Conservation (phyloP, 2,113 vertebrate genomes). For the Triplophysa dalaica region DNA sequence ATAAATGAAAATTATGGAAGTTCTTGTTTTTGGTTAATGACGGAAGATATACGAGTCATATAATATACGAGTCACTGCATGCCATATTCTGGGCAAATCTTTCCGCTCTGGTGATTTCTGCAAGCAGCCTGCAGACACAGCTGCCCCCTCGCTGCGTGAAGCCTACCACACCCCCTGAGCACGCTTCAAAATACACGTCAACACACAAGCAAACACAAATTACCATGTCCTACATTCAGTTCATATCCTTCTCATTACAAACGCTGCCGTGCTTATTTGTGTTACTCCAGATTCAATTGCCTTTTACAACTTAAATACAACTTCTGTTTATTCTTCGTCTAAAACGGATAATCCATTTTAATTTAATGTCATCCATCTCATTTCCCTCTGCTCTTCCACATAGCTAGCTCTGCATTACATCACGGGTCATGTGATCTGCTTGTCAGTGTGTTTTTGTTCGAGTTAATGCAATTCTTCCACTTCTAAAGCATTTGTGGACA, state of each 20-base stretch:
- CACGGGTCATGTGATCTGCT: too few species aligned
- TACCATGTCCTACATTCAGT: slow-evolving; percentile 35
- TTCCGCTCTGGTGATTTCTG: slow-evolving; percentile 55
- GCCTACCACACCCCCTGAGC: slow-evolving; percentile 14
- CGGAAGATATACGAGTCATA: too few species aligned
- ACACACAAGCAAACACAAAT: slow-evolving; percentile 18
- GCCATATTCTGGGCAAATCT: slow-evolving; percentile 54
- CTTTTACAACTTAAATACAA: neutral
- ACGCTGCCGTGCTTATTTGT: neutral
- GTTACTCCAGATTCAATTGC: neutral
- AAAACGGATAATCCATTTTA: neutral
- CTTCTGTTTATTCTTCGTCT: neutral
- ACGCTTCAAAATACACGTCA: slow-evolving; percentile 20
- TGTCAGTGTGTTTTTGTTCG: neutral
- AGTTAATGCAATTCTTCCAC: slow-evolving; percentile 24
- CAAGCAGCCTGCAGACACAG: slow-evolving; percentile 35
- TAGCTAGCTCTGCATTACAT: neutral
- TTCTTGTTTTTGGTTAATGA: neutral
- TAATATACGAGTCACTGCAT: neutral
- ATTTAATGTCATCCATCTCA: slow-evolving; percentile 6
- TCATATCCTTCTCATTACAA: slow-evolving; percentile 19
- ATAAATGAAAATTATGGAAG: neutral
- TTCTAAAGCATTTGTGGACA: slow-evolving; percentile 3
- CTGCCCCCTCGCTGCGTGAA: neutral
- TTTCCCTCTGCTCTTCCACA: neutral